Evolutionary conservation across 2,113 vertebrate genomes (phyloP).

Genomic region (Neomonachus schauinslandi): DNA sequence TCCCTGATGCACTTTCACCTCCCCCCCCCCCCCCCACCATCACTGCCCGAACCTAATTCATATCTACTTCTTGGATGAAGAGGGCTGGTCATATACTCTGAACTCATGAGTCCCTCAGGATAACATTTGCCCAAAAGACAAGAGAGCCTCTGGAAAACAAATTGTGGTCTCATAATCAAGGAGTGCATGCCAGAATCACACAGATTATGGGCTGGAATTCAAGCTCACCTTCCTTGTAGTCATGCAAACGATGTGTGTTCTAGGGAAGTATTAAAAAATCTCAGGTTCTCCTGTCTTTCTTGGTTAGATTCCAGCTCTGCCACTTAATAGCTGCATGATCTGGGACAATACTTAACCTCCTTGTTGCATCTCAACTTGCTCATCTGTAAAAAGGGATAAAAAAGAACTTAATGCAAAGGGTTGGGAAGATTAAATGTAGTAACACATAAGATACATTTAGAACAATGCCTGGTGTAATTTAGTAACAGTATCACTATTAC

Average conservation of each 20-base stretch:
- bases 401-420: not conserved
- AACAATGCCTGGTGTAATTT: not conserved
- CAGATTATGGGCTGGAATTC: not conserved
- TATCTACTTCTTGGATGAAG: not conserved
- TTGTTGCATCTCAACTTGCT: not conserved
- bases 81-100: not conserved
- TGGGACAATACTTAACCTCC: not conserved
- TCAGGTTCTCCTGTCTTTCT: not conserved
- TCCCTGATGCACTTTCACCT: not conserved
- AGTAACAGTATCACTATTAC: not conserved
- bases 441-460: not conserved
- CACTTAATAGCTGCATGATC: not conserved
- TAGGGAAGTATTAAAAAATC: not conserved
- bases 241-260: not conserved
- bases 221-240: not conserved
- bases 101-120: not conserved
- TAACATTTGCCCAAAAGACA: not conserved
- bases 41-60: not conserved
- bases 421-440: not conserved
- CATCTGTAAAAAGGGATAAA: not conserved
- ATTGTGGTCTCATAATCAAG: not conserved
- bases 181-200: not conserved
- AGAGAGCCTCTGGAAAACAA: not conserved
- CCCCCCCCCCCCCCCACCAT: not conserved
- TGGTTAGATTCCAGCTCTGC: not conserved